Evolutionary conservation across 2,113 vertebrate species (phyloP), one percentile per base, ranked within the genome.

Genomic region (Scopus umbretta): DNA sequence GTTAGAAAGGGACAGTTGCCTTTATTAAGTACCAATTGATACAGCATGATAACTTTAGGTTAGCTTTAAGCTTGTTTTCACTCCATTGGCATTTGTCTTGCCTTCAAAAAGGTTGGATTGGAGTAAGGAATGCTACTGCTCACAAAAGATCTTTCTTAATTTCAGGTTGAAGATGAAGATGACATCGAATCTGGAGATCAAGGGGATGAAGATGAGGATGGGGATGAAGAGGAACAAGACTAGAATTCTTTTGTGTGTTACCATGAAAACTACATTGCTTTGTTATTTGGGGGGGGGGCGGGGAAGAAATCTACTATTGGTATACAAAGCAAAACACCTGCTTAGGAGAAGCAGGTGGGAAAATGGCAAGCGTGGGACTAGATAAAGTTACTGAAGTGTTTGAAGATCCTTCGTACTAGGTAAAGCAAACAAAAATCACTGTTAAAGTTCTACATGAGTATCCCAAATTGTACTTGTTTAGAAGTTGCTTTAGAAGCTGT

Each of bases 141-240:
- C 32, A 87, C 36, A 26, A n/a, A 3, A 10, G 2, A 9, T 65
- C 9, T 76, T 58, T n/a, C 7, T 59, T n/a, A 1, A 29, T 73
- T 95, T 80, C 96, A 98, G 98, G 94, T 98, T 91, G 98, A 98
- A 95, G 98, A 98, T 96, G 98, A 98, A 66, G 98, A 98, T 82
- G 98, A 98, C 53, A 96, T 97, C 59, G 98, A 98, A 85, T 98
- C 98, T 15, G 98, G 96, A 94, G 98, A 98, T 88, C 98, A 98
- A 73, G 98, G 95, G 1, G 98, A 98, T 45, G 98, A 98, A 40
- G 98, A 98, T 72, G 98, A 98, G 25, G 98, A 98, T 55, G 97
- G 93, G 23, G 94, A 93, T 61, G 94, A 96, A 42, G 97, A 98
- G 30, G 97, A 98, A 22, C 94, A 97, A 91, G 95, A 96, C 50